Conservation (phyloP, 2,797 vertebrate genomes). For the Bradypodion ventrale region DNA sequence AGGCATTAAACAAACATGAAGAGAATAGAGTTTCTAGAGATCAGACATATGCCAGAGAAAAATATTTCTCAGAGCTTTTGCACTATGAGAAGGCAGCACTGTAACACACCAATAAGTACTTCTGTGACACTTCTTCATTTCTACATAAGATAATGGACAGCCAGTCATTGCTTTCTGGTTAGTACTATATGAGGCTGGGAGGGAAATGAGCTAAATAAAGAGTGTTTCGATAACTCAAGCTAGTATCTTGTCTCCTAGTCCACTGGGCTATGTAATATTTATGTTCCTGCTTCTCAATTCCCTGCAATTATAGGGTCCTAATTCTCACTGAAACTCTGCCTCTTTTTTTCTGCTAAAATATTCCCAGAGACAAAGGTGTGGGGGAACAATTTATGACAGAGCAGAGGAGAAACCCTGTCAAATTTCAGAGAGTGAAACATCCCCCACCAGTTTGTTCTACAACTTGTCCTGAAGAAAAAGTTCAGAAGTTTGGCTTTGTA, state of each 20-base stretch:
- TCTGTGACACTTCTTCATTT: background rate
- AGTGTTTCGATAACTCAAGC: conserved; percentile 2
- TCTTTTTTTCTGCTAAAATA: background rate
- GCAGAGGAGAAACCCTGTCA: too few relatives aligned
- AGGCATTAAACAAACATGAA: background rate
- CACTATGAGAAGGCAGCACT: background rate
- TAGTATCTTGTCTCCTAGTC: background rate
- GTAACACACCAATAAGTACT: background rate
- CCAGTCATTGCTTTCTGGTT: background rate
- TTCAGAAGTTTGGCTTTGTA: too few relatives aligned
- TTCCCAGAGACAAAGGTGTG: too few relatives aligned
- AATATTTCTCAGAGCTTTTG: background rate
- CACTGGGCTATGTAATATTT: accelerated
- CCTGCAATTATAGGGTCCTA: background rate
- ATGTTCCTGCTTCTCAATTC: background rate
- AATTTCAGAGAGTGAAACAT: too few relatives aligned
- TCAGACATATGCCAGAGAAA: conserved; percentile 1
- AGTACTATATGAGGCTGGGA: conserved; percentile 9
- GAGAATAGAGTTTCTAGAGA: background rate
- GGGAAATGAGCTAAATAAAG: conserved; percentile 10
- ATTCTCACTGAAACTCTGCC: background rate
- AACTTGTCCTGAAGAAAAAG: too few relatives aligned
- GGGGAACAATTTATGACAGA: too few relatives aligned
- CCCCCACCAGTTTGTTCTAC: too few relatives aligned
- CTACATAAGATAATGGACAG: accelerated